Evolutionary conservation across 2,113 vertebrate species (phyloP).

Genomic region (Aleadryas rufinucha): DNA sequence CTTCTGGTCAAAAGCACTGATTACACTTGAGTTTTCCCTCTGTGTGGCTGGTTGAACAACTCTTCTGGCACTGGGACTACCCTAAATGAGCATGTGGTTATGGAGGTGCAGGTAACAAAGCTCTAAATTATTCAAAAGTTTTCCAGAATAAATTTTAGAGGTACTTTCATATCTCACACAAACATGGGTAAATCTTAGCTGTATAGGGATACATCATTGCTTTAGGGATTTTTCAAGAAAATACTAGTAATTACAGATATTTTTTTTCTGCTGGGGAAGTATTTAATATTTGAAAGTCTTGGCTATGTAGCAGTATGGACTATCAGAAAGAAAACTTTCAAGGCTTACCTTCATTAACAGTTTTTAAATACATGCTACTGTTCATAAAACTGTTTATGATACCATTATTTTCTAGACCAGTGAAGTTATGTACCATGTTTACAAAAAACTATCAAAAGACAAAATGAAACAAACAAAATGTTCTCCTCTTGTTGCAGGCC

Average conservation of each 20-base stretch:
- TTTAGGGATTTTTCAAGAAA: not conserved
- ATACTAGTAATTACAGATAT: not conserved
- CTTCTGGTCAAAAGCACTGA: not conserved
- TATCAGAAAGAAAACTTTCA: not conserved
- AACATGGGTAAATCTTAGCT: not conserved
- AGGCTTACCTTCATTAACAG: not conserved
- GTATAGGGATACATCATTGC: not conserved
- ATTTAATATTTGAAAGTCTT: not conserved
- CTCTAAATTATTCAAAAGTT: not conserved
- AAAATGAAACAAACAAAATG: not conserved
- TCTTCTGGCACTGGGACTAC: not conserved
- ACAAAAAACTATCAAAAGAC: not conserved
- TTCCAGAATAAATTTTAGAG: not conserved
- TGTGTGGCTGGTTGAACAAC: not conserved
- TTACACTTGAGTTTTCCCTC: not conserved
- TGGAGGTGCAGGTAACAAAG: not conserved
- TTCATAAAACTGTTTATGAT: not conserved
- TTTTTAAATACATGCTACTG: not conserved
- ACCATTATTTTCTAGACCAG: not conserved
- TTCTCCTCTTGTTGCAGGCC: not conserved
- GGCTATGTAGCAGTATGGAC: not conserved
- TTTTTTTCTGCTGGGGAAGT: not conserved
- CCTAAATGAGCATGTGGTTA: not conserved
- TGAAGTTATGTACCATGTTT: not conserved
- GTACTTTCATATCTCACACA: not conserved